phyloP scores from a whole-genome alignment of 23 tunicate species.

The Corella eumyota region DNA sequence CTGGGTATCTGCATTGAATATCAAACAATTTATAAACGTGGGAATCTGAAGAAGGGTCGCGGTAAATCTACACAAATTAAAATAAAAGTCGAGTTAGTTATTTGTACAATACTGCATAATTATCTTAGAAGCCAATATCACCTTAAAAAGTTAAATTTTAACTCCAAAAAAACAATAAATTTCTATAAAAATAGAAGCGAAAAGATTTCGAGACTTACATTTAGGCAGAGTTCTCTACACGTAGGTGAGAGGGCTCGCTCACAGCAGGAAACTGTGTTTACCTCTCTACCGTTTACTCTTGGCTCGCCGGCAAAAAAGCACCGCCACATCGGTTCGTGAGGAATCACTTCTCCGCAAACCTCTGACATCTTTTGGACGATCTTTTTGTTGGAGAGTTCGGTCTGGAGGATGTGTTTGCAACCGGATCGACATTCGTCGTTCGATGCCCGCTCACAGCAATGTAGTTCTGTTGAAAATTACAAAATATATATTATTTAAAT shows the following conservation, averaged over 20 bases:
- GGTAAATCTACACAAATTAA: too few relatives aligned
- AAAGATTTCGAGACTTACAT: too few relatives aligned
- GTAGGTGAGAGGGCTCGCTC: constrained; percentile 23
- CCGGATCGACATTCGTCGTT: constrained; percentile 21
- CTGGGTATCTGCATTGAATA: too few relatives aligned
- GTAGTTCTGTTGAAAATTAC: constrained; percentile 30
- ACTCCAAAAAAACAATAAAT: too few relatives aligned
- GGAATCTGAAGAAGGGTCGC: too few relatives aligned
- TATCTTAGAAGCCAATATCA: too few relatives aligned
- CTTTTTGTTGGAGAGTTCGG: constrained; percentile 15
- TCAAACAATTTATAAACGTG: too few relatives aligned
- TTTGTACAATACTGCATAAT: too few relatives aligned
- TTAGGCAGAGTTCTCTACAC: constrained; percentile 46
- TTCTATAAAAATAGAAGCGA: too few relatives aligned
- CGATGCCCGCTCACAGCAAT: constrained; percentile 43
- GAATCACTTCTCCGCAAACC: constrained; percentile 44
- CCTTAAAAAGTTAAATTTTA: too few relatives aligned
- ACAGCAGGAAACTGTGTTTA: constrained; percentile 66
- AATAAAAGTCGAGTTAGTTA: too few relatives aligned
- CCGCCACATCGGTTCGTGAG: constrained; percentile 74
- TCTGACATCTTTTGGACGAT: constrained; percentile 14
- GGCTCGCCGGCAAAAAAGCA: constrained; percentile 25
- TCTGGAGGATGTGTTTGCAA: constrained; percentile 26
- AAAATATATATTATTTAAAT: neutral
- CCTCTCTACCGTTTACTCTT: constrained; percentile 7